Base-by-base conservation (phyloP, 2,113 vertebrate species). In the Atractosteus spatula region DNA sequence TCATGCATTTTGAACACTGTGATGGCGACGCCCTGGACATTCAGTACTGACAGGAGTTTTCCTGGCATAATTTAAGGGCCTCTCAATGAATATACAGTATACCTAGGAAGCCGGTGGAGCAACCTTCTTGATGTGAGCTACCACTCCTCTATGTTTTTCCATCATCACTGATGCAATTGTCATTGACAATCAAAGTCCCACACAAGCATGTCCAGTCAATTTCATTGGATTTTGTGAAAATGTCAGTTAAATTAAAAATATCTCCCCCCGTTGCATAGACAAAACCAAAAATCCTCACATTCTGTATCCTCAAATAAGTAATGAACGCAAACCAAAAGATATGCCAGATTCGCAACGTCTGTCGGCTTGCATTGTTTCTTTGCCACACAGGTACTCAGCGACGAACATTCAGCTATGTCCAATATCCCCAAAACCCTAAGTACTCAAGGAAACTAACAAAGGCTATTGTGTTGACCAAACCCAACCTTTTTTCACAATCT, bases 291-390 rank as follows among this genome's bases (percentile, higher is more conserved):
- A 55, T 83, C 74, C 75, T 85, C 78, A 41, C 80, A 72, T 71
- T 81, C 79, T 63, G 81, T 80, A 29, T 78, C 81, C 77, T 29
- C 79, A 79, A 78, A 87, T 54, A 79, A 74, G 3, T 84, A 87
- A 76, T 63, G 70, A 73, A 84, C 69, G 74, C 80, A 85, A 11
- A 82, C 78, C 74, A 83, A 77, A 62, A 84, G 69, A 63, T 85
- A 79, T 55, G 79, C 78, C 71, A 85, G 79, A 76, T 82, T 81
- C 73, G 80, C 78, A 75, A 85, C 77, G 79, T 84, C 82, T 71
- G 82, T 80, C 45, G 83, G 79, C 73, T 81, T 71, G 74, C 70
- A 51, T 63, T 63, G 45, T 41, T 43, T 43, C 62, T 71, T 59
- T 70, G 41, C 16, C 43, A 43, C 41, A 14, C 59, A 42, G 47